Base-by-base conservation (phyloP, 2,113 vertebrate species). In the Pyrgilauda ruficollis region DNA sequence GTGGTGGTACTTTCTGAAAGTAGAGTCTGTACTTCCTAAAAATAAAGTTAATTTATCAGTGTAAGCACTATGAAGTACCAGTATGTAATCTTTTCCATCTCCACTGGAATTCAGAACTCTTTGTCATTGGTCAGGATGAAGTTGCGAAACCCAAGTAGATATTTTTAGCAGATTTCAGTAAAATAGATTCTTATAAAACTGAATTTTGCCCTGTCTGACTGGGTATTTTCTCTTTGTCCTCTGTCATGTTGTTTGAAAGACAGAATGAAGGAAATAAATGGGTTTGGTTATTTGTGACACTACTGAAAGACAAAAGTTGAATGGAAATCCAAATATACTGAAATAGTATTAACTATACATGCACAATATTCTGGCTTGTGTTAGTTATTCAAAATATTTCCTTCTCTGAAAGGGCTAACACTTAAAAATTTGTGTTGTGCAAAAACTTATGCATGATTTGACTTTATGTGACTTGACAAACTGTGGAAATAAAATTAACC, bases 11-110 rank as follows among this genome's bases (percentile, higher is more conserved):
- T 76, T 96, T 79, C 74, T 87, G 68, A 87, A 92, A 94, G 85
- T 16, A 81, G 63, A 83, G 21, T 67, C 33, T 88, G 59, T 95
- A 76, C 62, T 91, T 96, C 64, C 82, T 94, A 94, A 93, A 95
- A 93, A 86, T 77, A 80, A 92, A 78, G 27, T 67, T 73, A 52
- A 76, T 84, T 75, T 89, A 46, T 85, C 59, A 89, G 11, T 63
- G 31, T 77, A 84, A 63, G 49, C 39, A 35, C 43, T 73, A 13
- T 19, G 15, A 39, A 90, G 33, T 89, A 81, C 41, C 33, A 75
- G 30, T 55, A 77, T 80, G 41, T 87, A 70, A 93, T 90, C 81
- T 79, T 82, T 69, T 68, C 20, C 46, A 66, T 90, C 59, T 84
- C 9, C 39, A 67, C 15, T 69, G n/a, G 46, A 85, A 92, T 87